Evolutionary conservation across 2,888 invertebrate species (phyloP).

Genomic region (Ramazzottius varieornatus): DNA sequence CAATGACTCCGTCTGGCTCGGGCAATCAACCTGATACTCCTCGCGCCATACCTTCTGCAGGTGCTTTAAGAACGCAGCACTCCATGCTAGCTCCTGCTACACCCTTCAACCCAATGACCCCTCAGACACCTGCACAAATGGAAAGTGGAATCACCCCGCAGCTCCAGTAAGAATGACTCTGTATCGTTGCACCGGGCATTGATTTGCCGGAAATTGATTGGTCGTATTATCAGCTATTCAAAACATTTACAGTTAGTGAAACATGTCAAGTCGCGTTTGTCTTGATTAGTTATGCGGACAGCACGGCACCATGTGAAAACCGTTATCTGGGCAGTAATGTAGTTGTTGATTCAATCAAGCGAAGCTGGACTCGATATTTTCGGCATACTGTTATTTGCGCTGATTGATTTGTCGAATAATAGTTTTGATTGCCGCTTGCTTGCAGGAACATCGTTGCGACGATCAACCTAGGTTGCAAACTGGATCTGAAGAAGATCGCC

Average conservation of each 20-base stretch:
- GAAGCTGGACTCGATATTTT: too few relatives aligned
- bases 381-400: too few relatives aligned
- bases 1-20: conserved; percentile 15
- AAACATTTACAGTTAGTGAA: too few relatives aligned
- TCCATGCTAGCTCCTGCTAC: conserved; percentile 34
- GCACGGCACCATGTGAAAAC: too few relatives aligned
- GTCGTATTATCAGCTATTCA: too few relatives aligned
- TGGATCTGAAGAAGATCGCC: conserved; percentile 87
- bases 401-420: too few relatives aligned
- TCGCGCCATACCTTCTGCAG: conserved; percentile 17
- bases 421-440: too few relatives aligned
- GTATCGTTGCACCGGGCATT: conserved; percentile 6
- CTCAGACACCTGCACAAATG: conserved; percentile 51
- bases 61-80: conserved; percentile 13
- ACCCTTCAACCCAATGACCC: conserved; percentile 38
- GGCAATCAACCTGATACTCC: conserved; percentile 14
- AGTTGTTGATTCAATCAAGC: too few relatives aligned
- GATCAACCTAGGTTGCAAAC: conserved; percentile 72
- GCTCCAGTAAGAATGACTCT: conserved; percentile 37
- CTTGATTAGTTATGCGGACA: too few relatives aligned
- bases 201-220: too few relatives aligned
- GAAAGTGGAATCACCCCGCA: conserved; percentile 81
- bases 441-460: conserved; percentile 88
- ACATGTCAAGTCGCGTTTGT: too few relatives aligned
- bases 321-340: too few relatives aligned